Base-by-base conservation (phyloP, 2,888 invertebrate species). In the Cephus rjabovi region DNA sequence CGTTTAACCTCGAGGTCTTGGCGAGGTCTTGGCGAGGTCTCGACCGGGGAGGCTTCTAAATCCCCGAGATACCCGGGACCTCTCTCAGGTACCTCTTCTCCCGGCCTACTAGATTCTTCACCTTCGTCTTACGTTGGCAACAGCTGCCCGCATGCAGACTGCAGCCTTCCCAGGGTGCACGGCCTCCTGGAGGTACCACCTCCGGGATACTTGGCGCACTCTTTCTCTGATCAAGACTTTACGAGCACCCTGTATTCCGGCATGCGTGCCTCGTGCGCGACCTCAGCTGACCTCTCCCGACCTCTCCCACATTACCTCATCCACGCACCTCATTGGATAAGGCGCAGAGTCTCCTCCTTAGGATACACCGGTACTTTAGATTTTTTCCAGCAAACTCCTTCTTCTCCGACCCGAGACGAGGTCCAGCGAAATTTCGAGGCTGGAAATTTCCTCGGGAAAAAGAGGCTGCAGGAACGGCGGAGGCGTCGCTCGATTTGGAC, bases 271-370 rank as follows among this genome's bases (percentile, higher is more conserved):
- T 87, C 81, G 86, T 82, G 84, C 84, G 80, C 86, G 86, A 87
- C 87, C 87, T 83, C 85, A 71, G 80, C 76, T 83, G 85, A 86
- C 87, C 87, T 81, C 73, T 78, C 80, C 79, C 87, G 86, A 86
- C 86, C 87, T 88, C 88, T 88, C 88, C 86, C 87, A 88, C 87
- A 87, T 88, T 88, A 87, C 86, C 84, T 84, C 86, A 83, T 87
- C 85, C 86, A 86, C 85, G 86, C 87, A 86, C 84, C 83, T 83
- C 80, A 77, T 77, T 69, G 78, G 81, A 77, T 75, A 71, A 79
- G 75, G n/a, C 56, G 71, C 71, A 11, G 11, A 31, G 30, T 34
- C 34, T 71, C 12, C 71, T 2, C 3, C 71, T 23, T 12, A 0
- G 31, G 30, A 71, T 71, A 30, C 12, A 71, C 31, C 23, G 31